Evolutionary conservation across 2,113 vertebrate species (phyloP).

Genomic region (Rhinopomastus cyanomelas): DNA sequence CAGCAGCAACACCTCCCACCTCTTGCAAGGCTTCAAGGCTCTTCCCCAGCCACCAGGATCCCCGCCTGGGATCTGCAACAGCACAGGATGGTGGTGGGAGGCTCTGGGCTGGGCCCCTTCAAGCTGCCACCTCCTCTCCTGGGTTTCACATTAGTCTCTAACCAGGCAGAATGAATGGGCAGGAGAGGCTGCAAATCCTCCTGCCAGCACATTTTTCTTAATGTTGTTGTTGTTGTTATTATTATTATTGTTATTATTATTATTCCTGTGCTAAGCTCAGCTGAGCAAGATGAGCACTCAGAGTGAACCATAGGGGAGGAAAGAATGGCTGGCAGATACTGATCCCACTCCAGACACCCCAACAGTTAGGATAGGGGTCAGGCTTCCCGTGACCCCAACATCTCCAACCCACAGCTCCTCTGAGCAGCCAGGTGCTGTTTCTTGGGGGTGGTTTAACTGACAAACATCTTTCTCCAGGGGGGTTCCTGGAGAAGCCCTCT

Average conservation of each 20-base stretch:
- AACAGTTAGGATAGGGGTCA: accelerated
- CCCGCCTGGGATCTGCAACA: accelerated
- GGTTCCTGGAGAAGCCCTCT: not conserved
- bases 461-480: accelerated
- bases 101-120: not conserved
- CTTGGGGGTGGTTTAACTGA: not conserved
- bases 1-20: not conserved
- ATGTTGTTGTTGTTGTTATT: not conserved
- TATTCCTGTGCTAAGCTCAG: not conserved
- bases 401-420: too few relatives aligned
- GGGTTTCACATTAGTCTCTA: not conserved
- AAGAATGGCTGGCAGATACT: accelerated
- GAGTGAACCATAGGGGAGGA: not conserved
- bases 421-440: accelerated
- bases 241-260: not conserved
- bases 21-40: not conserved
- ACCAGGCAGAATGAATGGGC: constrained; percentile 5
- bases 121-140: not conserved
- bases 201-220: not conserved
- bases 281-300: not conserved
- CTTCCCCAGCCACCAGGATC: not conserved
- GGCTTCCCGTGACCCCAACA: not conserved
- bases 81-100: not conserved
- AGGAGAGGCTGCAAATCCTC: not conserved
- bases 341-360: accelerated